Evolutionary conservation across 1,140 invertebrate genomes (phyloP).

Genomic region (Ceratosolen fusciceps): DNA sequence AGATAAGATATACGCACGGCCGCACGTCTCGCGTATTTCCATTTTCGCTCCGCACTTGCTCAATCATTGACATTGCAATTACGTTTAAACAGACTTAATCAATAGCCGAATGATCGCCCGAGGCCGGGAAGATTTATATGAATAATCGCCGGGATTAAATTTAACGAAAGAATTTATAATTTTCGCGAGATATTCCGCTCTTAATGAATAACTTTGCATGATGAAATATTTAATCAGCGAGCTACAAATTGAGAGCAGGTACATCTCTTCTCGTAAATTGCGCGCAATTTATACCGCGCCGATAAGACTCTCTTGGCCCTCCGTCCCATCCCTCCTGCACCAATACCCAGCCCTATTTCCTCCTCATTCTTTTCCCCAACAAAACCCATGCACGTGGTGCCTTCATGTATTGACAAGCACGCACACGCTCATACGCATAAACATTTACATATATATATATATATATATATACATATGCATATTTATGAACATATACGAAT

Average conservation of each 20-base stretch:
- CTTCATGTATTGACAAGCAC: too few relatives aligned
- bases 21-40: not conserved
- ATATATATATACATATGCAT: too few relatives aligned
- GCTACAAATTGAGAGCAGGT: not conserved
- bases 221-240: slow-evolving; percentile 6
- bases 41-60: not conserved
- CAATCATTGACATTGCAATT: not conserved
- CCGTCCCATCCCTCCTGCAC: too few relatives aligned
- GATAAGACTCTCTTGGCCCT: not conserved
- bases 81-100: not conserved
- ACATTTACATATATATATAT: not conserved
- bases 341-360: too few relatives aligned
- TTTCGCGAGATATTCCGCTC: not conserved
- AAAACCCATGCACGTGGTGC: too few relatives aligned
- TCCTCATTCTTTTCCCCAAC: too few relatives aligned
- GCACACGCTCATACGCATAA: too few relatives aligned
- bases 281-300: not conserved
- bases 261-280: slow-evolving; percentile 2
- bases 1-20: not conserved
- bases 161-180: not conserved
- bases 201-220: slow-evolving; percentile 7
- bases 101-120: not conserved
- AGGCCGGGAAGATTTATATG: not conserved
- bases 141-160: not conserved
- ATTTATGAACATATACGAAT: too few relatives aligned